Base-by-base conservation (phyloP, 1,140 invertebrate genomes). In the Metopolophium dirhodum region DNA sequence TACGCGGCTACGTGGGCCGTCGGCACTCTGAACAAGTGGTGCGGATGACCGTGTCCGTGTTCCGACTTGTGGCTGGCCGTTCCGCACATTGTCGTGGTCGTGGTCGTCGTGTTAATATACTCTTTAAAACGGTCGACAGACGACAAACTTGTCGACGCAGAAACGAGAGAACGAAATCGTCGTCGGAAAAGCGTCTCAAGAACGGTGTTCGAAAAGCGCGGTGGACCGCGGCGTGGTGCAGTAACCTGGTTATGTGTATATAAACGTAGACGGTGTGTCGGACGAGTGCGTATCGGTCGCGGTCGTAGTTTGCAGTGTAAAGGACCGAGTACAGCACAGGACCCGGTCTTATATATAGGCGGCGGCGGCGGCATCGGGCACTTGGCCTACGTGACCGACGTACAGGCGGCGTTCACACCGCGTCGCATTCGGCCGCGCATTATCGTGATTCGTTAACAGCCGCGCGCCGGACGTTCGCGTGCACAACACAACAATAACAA, bases 361-460 rank as follows among this genome's bases (percentile, higher is more conserved):
- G 47, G 45, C 77, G 90, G 41, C 77, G 68, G 22, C 68, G 61
- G 61, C 61, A n/a, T n/a, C 61, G n/a, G 14, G 61, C 61, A 77
- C 51, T 68, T 91, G 90, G 90, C 47, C 68, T 92, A 92, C 91
- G 91, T 92, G 91, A 92, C 91, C 41, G 47, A n/a, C 77, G 77
- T 49, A 41, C 77, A 82, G 90, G 90, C 90, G 61, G 45, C 91
- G 91, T 92, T 92, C 47, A 88, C 87, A 47, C 49, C 20, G 85
- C 45, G 83, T 85, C 37, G 83, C 22, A n/a, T n/a, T 87, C 86
- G 86, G 7, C 45, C 14, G 85, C 30, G 45, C 47, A n/a, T 18
- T 6, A 30, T 49, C 85, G 85, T 14, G 23, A 30, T 41, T 41
- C 83, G 37, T 87, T 30, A 87, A 35, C 26, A 26, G 45, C 14